phyloP scores from a whole-genome alignment of 2,797 vertebrate species.

The Sarcoramphus papa region DNA sequence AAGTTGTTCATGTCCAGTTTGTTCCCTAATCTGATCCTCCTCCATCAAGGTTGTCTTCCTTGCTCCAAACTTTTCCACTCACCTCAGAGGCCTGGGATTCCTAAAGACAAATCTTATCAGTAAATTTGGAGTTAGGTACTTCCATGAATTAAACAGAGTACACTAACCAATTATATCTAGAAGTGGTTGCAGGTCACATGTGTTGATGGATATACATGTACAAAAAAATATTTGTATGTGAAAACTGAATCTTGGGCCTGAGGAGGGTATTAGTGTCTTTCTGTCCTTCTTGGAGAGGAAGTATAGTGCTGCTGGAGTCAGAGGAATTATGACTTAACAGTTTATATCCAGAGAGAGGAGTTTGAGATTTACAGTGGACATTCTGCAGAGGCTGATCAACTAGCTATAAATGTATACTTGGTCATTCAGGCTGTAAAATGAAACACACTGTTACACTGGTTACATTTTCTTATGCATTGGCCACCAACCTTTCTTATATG shows the following conservation, averaged over 20 bases:
- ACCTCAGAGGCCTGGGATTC: not conserved
- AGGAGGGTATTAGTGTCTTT: not conserved
- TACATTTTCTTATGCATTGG: not conserved
- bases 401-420: not conserved
- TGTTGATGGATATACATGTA: not conserved
- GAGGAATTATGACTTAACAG: not conserved
- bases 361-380: not conserved
- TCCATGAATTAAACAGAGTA: not conserved
- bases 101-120: not conserved
- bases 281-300: not conserved
- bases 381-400: not conserved
- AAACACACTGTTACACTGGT: not conserved
- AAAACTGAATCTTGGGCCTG: not conserved
- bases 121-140: not conserved
- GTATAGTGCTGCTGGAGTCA: not conserved
- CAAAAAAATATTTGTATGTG: not conserved
- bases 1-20: not conserved
- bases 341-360: not conserved
- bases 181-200: not conserved
- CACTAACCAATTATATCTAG: not conserved
- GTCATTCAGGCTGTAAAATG: not conserved
- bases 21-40: not conserved
- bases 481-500: not conserved
- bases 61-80: not conserved
- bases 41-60: not conserved